Conservation (phyloP, 2,113 vertebrate species). For the Pseudolaguvia tuberculata region DNA sequence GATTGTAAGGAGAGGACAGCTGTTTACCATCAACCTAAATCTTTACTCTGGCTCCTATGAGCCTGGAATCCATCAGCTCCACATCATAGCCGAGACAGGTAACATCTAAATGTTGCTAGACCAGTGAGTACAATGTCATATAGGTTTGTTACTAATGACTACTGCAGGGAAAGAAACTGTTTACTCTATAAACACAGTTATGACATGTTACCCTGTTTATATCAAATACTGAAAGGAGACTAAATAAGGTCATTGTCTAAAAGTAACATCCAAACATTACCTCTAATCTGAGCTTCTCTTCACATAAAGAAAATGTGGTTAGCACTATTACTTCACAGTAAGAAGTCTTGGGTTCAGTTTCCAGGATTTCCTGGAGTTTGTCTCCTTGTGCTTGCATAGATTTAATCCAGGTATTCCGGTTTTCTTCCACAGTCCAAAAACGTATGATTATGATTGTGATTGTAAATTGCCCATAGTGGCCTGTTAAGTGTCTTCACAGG, state of each 20-base stretch:
- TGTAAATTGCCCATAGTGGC: no score
- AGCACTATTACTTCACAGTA: no score
- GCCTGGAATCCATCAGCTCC: constrained; percentile 68
- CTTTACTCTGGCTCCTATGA: constrained; percentile 74
- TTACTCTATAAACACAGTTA: not conserved
- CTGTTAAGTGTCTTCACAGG: no score
- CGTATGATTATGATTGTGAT: no score
- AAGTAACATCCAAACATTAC: constrained; percentile 9
- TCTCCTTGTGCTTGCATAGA: no score
- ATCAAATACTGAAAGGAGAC: constrained; percentile 4
- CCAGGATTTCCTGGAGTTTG: no score
- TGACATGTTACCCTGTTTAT: not conserved
- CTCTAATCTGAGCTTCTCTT: not conserved
- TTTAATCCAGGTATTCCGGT: no score
- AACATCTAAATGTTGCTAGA: constrained; percentile 21
- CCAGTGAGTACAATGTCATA: not conserved
- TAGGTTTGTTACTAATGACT: not conserved
- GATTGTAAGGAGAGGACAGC: constrained; percentile 82
- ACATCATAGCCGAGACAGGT: constrained; percentile 78
- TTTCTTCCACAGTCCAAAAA: no score
- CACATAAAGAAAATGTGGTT: no score
- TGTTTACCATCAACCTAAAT: constrained; percentile 74
- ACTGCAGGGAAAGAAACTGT: not conserved
- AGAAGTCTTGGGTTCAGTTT: no score
- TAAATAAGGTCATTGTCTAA: not conserved